phyloP scores from a whole-genome alignment of 2,888 invertebrate genomes.

The Mimas tiliae region DNA sequence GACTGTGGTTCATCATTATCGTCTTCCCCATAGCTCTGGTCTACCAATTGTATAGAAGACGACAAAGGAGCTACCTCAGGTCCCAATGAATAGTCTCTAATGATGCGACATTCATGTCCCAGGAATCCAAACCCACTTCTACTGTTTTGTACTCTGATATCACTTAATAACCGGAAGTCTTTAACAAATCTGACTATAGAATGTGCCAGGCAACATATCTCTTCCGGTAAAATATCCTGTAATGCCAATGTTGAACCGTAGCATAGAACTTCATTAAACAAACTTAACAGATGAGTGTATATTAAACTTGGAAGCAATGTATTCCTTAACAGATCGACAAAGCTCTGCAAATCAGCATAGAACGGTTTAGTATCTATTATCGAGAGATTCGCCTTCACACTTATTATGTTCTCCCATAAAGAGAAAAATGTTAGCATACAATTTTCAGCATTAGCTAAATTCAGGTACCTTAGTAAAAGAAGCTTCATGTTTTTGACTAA shows the following conservation, averaged over 20 bases:
- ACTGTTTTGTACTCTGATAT: constrained; percentile 74
- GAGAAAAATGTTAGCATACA: constrained; percentile 92
- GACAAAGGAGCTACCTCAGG: constrained; percentile 65
- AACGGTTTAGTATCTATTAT: constrained; percentile 95
- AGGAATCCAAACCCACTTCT: constrained; percentile 77
- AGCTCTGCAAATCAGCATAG: constrained; percentile 92
- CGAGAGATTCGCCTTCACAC: constrained; percentile 95
- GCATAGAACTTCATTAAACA: constrained; percentile 95
- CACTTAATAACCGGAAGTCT: constrained; percentile 90
- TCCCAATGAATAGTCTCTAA: constrained; percentile 68
- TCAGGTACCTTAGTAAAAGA: constrained; percentile 83
- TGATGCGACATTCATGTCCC: constrained; percentile 71
- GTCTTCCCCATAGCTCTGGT: constrained; percentile 77
- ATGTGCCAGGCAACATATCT: constrained; percentile 94
- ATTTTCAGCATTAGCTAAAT: constrained; percentile 86
- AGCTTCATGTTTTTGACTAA: constrained; percentile 89
- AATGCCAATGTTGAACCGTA: constrained; percentile 95
- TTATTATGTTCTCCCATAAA: constrained; percentile 95
- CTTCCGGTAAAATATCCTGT: constrained; percentile 94
- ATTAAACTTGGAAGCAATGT: constrained; percentile 91
- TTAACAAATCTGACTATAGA: constrained; percentile 94
- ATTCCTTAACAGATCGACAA: constrained; percentile 89
- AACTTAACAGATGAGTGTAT: constrained; percentile 92
- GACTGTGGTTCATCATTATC: constrained; percentile 69
- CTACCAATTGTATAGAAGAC: constrained; percentile 72